Conservation (phyloP, 2,113 vertebrate genomes). For the Phyllopteryx taeniolatus region DNA sequence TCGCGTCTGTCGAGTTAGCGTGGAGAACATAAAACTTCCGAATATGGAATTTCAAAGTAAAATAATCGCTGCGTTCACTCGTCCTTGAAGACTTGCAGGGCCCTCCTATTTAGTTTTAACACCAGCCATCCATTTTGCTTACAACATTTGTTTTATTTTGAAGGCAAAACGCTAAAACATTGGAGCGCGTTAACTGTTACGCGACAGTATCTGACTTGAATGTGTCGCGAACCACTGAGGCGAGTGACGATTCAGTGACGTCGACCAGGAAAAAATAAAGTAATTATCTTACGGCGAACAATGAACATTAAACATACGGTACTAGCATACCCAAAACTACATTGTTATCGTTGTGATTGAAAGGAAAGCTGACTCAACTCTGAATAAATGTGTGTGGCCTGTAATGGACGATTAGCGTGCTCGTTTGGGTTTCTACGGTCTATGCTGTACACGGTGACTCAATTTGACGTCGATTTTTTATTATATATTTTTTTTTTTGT, state of each 20-base stretch:
- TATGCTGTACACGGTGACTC: background rate
- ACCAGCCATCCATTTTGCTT: too few species aligned
- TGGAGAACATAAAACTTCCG: background rate
- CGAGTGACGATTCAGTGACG: slow-evolving; percentile 44
- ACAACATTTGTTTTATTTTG: slow-evolving; percentile 22
- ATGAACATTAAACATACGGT: background rate
- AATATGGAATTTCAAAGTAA: slow-evolving; percentile 28
- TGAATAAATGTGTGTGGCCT: background rate
- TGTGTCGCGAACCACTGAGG: background rate
- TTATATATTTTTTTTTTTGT: background rate
- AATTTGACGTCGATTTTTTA: background rate
- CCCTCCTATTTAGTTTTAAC: too few species aligned
- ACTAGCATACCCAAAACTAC: background rate
- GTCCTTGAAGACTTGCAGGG: background rate
- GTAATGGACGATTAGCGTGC: background rate
- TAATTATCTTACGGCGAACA: background rate
- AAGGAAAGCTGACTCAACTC: background rate
- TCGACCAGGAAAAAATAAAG: background rate
- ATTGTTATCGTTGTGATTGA: background rate
- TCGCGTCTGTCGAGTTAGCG: background rate
- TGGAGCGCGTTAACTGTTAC: background rate
- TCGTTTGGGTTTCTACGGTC: background rate
- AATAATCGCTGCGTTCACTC: background rate
- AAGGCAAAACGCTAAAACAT: background rate
- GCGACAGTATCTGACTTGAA: slow-evolving; percentile 3